Evolutionary conservation across 2,797 vertebrate genomes (phyloP).

Genomic region (Lutra lutra): DNA sequence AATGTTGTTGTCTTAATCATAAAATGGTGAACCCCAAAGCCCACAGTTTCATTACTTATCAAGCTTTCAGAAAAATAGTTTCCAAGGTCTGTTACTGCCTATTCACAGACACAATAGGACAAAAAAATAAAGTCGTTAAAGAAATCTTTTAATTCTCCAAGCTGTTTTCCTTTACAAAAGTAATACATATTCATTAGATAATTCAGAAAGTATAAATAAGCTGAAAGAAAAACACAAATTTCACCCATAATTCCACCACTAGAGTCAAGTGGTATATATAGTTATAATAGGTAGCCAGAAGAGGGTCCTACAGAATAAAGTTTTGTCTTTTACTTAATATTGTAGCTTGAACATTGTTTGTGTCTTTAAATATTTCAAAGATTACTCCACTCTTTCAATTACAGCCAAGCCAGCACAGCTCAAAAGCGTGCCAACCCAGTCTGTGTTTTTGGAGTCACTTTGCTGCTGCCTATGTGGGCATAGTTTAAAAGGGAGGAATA

Average conservation of each 20-base stretch:
- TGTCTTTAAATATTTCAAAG: not conserved
- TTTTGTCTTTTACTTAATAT: not conserved
- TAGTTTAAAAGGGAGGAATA: not conserved
- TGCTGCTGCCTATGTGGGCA: not conserved
- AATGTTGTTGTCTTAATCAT: not conserved
- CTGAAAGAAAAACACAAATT: not conserved
- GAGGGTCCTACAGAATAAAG: not conserved
- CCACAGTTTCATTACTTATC: not conserved
- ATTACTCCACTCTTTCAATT: not conserved
- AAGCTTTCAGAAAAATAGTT: constrained; percentile 3
- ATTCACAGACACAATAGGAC: not conserved
- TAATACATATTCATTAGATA: constrained; percentile 41
- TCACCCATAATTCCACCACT: not conserved
- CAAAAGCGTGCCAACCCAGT: accelerated
- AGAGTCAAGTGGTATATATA: not conserved
- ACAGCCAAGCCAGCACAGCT: not conserved
- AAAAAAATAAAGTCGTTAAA: not conserved
- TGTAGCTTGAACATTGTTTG: not conserved
- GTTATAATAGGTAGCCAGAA: not conserved
- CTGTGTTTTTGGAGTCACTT: not conserved
- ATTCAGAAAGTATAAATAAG: not conserved
- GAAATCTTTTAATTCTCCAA: constrained; percentile 16
- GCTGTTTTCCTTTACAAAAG: constrained; percentile 36
- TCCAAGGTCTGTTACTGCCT: not conserved
- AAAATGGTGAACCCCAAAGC: not conserved